Evolutionary conservation across 2,113 vertebrate species (phyloP).

Genomic region (Physeter macrocephalus): DNA sequence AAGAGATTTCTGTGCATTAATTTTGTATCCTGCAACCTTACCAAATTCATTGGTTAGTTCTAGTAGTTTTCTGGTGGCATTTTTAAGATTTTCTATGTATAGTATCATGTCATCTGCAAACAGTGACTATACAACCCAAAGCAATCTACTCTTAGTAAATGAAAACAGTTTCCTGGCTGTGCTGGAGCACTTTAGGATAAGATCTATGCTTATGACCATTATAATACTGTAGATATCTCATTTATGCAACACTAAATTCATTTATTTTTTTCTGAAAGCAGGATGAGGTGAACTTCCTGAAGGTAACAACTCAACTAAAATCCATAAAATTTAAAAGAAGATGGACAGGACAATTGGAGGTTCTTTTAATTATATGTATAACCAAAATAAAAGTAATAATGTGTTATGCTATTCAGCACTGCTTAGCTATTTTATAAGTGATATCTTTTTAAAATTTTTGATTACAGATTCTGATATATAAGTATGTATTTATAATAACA

Average conservation of each 20-base stretch:
- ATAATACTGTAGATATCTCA: neutral
- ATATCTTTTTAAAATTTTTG: neutral
- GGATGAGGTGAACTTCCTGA: neutral
- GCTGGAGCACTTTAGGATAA: neutral
- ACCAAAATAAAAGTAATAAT: slow-evolving; percentile 43
- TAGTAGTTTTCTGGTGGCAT: too few species aligned
- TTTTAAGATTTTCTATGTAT: too few species aligned
- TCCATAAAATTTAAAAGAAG: slow-evolving; percentile 33
- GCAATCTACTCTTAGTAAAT: neutral
- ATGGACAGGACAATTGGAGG: slow-evolving; percentile 34
- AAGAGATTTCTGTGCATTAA: too few species aligned
- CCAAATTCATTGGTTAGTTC: too few species aligned
- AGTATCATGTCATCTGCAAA: too few species aligned
- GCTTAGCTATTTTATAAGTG: neutral
- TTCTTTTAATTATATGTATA: neutral
- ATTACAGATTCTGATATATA: neutral
- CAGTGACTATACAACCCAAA: too few species aligned
- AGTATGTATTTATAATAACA: slow-evolving; percentile 13
- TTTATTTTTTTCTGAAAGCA: slow-evolving; percentile 58
- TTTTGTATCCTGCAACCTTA: too few species aligned
- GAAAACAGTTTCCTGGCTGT: neutral
- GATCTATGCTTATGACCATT: neutral
- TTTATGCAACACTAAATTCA: slow-evolving; percentile 34
- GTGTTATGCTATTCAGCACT: slow-evolving; percentile 26
- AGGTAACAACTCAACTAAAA: slow-evolving; percentile 43